Base-by-base conservation (phyloP, 2,797 vertebrate genomes). In the Podarcis lilfordi region DNA sequence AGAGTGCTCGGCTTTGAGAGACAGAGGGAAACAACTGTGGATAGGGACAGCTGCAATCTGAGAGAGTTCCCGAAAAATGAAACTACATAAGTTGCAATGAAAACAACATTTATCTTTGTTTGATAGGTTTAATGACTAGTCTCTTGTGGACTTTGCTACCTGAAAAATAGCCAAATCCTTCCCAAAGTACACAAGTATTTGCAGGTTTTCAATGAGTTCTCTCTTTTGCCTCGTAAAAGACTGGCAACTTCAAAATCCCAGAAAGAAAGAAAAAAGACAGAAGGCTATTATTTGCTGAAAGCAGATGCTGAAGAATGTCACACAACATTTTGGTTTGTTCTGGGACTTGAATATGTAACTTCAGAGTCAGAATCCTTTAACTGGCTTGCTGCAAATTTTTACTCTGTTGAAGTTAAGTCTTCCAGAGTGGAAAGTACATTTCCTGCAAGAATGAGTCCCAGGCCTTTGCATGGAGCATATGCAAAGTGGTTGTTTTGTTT, bases 91-190 rank as follows among this genome's bases (percentile, higher is more conserved):
- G 79, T 59, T 82, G 64, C 50, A 81, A 93, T 86, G 80, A 81
- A 95, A 93, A 80, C 92, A 91, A 85, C 89, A 71, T 90, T 66
- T 89, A 74, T n/a, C 88, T 89, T 94, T 95, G 87, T 94, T 92
- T 88, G 43, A 3, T 85, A 5, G 71, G 86, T 93, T 85, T 61
- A 92, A 59, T 32, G 84, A n/a, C 5, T 74, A 84, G 82, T 89
- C 84, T 86, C 86, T 91, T 78, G 74, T 90, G 74, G 71, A 74
- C 77, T 89, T 79, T 86, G 69, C n/a, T 83, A 9, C 85, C 84
- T 69, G 84, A 92, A 87, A 88, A 91, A 80, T 50, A 43, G 77
- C 90, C 76, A 45, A 0, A 43, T 86, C 82, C 68, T 82, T 91
- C 71, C 61, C 89, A 85, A 78, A 27, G 69, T 0, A 0, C 1